Percentiles rank a stretch among this genome's conserved stretches.
phyloP scores from a whole-genome alignment of 2,888 invertebrate genomes.

The Melinaea marsaeus region DNA sequence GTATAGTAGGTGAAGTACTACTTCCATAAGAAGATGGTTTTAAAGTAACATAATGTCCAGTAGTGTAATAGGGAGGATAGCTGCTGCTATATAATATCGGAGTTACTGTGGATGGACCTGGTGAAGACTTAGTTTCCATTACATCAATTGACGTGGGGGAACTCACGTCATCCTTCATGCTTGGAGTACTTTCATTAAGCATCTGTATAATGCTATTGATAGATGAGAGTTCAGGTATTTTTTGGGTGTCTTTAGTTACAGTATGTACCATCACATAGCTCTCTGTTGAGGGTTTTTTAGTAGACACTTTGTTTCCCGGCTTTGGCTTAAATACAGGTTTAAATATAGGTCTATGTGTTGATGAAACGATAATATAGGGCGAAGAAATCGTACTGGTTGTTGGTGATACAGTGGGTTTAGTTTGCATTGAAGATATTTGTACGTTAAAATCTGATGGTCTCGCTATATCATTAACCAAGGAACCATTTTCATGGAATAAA shows the following conservation, averaged over 20 bases:
- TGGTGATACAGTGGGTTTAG: conserved; percentile 62
- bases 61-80: conserved; percentile 54
- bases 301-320: conserved; percentile 48
- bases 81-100: conserved; percentile 55
- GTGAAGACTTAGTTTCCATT: conserved; percentile 66
- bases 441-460: conserved; percentile 74
- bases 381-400: conserved; percentile 49
- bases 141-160: conserved; percentile 50
- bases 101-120: conserved; percentile 49
- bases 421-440: conserved; percentile 71
- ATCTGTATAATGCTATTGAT: conserved; percentile 80
- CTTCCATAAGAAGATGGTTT: conserved; percentile 52
- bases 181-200: conserved; percentile 75
- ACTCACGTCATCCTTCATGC: conserved; percentile 58
- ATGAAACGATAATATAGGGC: conserved; percentile 50
- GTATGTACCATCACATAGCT: conserved; percentile 78
- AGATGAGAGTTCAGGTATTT: conserved; percentile 66
- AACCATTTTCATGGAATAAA: conserved; percentile 77
- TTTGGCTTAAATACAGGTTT: conserved; percentile 79
- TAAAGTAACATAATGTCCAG: conserved; percentile 66
- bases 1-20: conserved; percentile 33
- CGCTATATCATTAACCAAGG: conserved; percentile 72
- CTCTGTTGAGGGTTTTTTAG: conserved; percentile 60
- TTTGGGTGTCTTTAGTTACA: conserved; percentile 67
- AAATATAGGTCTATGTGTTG: conserved; percentile 63